phyloP scores from a whole-genome alignment of 1,140 invertebrate species.

The Leptopilina clavipes region DNA sequence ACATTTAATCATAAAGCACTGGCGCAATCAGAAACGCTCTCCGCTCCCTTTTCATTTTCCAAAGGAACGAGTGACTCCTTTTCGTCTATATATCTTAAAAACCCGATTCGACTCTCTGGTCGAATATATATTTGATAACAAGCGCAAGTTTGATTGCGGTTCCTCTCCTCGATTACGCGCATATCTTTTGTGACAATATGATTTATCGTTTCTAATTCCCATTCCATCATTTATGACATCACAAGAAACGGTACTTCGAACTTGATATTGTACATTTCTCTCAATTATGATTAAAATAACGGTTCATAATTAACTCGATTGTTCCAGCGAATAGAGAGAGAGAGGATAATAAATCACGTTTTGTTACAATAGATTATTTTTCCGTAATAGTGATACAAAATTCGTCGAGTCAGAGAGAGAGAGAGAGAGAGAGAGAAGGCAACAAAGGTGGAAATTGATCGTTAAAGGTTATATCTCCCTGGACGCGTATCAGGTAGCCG shows the following conservation, averaged over 20 bases:
- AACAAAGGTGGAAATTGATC: slow-evolving; percentile 28
- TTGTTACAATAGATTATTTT: not conserved
- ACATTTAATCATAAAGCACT: slow-evolving; percentile 22
- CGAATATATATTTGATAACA: slow-evolving; percentile 28
- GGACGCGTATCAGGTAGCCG: slow-evolving; percentile 28
- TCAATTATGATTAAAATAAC: slow-evolving; percentile 30
- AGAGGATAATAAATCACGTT: slow-evolving; percentile 25
- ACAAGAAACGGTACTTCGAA: slow-evolving; percentile 7
- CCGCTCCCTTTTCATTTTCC: slow-evolving; percentile 26
- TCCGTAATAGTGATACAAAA: not conserved
- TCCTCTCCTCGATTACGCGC: not conserved
- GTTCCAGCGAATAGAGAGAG: not conserved
- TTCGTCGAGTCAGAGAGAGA: slow-evolving; percentile 2
- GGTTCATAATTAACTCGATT: slow-evolving; percentile 15
- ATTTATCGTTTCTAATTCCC: slow-evolving; percentile 23
- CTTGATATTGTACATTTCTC: not conserved
- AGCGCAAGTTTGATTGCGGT: slow-evolving; percentile 6
- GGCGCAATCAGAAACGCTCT: slow-evolving; percentile 20
- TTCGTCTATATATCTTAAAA: too few relatives aligned
- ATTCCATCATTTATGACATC: not conserved
- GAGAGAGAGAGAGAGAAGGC: not conserved
- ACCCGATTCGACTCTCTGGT: too few relatives aligned
- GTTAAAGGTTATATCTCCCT: slow-evolving; percentile 19
- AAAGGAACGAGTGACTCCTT: not conserved
- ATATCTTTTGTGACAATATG: slow-evolving; percentile 17